Conservation (phyloP, 2,113 vertebrate species). For the Gymnocephalus cernua region DNA sequence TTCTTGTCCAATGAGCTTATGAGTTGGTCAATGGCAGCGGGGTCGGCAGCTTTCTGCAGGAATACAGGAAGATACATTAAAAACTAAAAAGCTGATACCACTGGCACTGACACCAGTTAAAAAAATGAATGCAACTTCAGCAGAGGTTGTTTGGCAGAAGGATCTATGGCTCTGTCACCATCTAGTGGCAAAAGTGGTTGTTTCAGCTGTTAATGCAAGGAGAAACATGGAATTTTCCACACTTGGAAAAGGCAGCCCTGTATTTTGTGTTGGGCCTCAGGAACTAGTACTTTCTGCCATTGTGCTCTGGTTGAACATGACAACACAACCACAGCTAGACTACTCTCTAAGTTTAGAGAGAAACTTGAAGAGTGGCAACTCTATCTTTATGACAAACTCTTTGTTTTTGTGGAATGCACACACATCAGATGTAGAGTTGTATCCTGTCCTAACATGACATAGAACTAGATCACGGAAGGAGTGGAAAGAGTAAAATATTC, state of each 20-base stretch:
- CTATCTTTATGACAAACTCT: slow-evolving; percentile 1
- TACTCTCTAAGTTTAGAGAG: neutral
- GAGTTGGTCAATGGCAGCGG: slow-evolving; percentile 66
- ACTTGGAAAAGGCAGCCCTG: slow-evolving; percentile 26
- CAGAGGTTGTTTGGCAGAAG: slow-evolving; percentile 50
- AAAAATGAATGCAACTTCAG: slow-evolving; percentile 48
- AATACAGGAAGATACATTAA: slow-evolving; percentile 40
- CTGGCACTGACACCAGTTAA: slow-evolving; percentile 3
- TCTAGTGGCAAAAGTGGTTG: slow-evolving; percentile 47
- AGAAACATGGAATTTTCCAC: slow-evolving; percentile 72
- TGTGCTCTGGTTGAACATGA: slow-evolving; percentile 11
- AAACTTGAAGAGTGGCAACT: neutral
- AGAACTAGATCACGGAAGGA: neutral
- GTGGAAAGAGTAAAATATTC: neutral
- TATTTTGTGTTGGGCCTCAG: slow-evolving; percentile 4
- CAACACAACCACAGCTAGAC: neutral
- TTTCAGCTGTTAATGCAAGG: neutral
- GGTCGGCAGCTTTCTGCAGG: slow-evolving; percentile 71
- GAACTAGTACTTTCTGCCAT: slow-evolving; percentile 18
- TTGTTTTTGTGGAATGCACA: neutral
- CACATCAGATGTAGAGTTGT: no score
- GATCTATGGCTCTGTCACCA: slow-evolving; percentile 47
- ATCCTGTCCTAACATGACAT: neutral
- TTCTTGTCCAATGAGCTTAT: slow-evolving; percentile 79
- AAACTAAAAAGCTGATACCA: slow-evolving; percentile 16